Evolutionary conservation across 2,888 invertebrate genomes (phyloP), one percentile per base, ranked within the genome.

Genomic region (Clepsis dumicolana): DNA sequence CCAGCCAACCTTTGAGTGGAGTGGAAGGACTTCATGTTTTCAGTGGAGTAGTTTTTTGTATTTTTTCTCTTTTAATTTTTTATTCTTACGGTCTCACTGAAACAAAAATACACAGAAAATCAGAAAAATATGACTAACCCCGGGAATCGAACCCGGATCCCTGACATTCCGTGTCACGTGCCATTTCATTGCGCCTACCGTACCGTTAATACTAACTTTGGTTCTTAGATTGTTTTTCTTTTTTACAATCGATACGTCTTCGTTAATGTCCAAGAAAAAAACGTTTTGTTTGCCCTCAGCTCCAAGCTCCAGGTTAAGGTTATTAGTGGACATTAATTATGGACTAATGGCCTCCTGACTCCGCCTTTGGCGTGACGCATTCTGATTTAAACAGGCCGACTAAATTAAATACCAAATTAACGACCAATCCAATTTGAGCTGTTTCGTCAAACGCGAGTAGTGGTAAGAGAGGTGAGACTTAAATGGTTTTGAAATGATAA

Each of bases 331-430:
- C 63, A 68, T 68, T 59, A 14, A 44, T 64, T 53, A 50, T 52
- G 21, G 5, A 35, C 65, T 65, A 65, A 65, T 59, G 64, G 57
- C 25, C 18, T 27, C n/a, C n/a, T 32, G 53, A 8, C 68, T 68
- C 68, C 63, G 63, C 63, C 63, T 63, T 7, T 62, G 50, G 38
- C 67, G 62, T 67, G 67, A 50, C 62, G 12, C n/a, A 5, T 16
- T 24, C 57, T 44, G 52, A 41, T 59, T 68, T 44, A 10, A 57
- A 68, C 10, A 29, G 18, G 21, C 24, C 4, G n/a, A 56, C 50
- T 50, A 68, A 68, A 59, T 68, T 68, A 68, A 68, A 68, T 59
- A 24, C 29, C 44, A 27, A 25, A 16, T 12, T 16, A 35, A 14
- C n/a, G 25, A 27, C 59, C 25, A 24, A 12, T 16, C 12, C 25